phyloP scores from a whole-genome alignment of 1,140 invertebrate species.

The Choristoneura fumiferana region DNA sequence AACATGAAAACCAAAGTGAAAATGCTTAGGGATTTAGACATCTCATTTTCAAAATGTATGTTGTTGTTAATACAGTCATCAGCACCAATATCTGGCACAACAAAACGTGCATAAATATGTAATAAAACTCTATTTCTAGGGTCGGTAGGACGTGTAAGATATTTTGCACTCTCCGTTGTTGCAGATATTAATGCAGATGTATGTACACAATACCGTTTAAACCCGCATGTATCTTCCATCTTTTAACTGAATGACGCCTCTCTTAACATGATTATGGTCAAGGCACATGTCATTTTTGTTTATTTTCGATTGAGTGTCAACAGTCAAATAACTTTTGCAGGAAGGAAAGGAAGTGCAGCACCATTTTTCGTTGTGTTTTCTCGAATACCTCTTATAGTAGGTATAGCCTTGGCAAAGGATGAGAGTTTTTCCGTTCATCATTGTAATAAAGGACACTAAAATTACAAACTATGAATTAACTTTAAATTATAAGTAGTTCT shows the following conservation, averaged over 20 bases:
- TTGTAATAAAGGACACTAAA: conserved; percentile 18
- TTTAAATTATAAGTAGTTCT: too few species aligned
- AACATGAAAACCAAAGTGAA: too few species aligned
- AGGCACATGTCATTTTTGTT: conserved; percentile 4
- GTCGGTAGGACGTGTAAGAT: too few species aligned
- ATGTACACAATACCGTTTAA: not conserved
- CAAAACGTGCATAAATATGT: too few species aligned
- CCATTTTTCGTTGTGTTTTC: conserved; percentile 24
- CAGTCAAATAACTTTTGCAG: conserved; percentile 27
- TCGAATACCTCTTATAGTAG: conserved; percentile 18
- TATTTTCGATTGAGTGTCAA: not conserved
- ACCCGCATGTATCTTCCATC: not conserved
- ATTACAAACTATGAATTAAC: not conserved
- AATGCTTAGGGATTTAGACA: too few species aligned
- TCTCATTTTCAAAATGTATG: too few species aligned
- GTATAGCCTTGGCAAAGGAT: conserved; percentile 21
- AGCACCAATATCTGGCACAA: too few species aligned
- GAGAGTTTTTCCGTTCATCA: conserved; percentile 25
- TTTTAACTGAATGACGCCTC: not conserved
- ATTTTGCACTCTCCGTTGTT: too few species aligned
- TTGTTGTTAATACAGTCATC: too few species aligned
- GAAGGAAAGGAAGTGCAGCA: conserved; percentile 30
- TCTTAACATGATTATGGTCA: conserved; percentile 24
- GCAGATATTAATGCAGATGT: too few species aligned
- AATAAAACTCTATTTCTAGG: too few species aligned